Evolutionary conservation across 2,888 invertebrate species (phyloP), one percentile per base, ranked within the genome.

Genomic region (Sussaba pulchella): DNA sequence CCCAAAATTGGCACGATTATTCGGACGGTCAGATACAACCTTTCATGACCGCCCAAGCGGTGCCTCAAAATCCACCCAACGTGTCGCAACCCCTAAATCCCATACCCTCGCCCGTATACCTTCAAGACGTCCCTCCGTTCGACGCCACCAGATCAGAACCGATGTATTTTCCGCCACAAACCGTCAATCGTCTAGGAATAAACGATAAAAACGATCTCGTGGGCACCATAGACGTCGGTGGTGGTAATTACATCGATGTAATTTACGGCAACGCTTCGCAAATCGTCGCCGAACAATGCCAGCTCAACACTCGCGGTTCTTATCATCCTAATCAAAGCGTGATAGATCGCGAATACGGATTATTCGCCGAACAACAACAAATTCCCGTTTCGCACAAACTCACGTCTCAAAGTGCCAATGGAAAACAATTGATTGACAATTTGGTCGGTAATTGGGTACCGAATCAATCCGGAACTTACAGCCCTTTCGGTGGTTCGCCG

Each of bases 391-490:
- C 82, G 54, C 78, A 81, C 50, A 89, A 87, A 59, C 21, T 86
- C 54, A 79, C 86, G 4, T 2, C 31, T 12, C 89, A 88, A 63
- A 89, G 85, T 66, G 85, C 89, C n/a, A 91, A 92, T 81, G 90
- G 92, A 5, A 91, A 91, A 77, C 94, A 95, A 85, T 93, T 96
- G 81, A 94, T 96, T 76, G 96, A 96, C 86, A 96, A 96, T 91
- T 93, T 96, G 52, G 94, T 96, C 69, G 95, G 95, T 9, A 96
- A 96, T 89, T 95, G 96, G 94, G 94, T 94, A 41, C 95, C 96
- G 4, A 96, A 95, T 89, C 95, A 95, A 39, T 94, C 94, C 70
- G 96, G 96, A 14, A 96, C 96, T 8, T 96, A 96, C 87, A 95
- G 95, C 71, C 96, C 96, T 0, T 96, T 96, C 92, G 96, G 96